Conservation (phyloP, 2,113 vertebrate species). For the Halichoerus grypus region DNA sequence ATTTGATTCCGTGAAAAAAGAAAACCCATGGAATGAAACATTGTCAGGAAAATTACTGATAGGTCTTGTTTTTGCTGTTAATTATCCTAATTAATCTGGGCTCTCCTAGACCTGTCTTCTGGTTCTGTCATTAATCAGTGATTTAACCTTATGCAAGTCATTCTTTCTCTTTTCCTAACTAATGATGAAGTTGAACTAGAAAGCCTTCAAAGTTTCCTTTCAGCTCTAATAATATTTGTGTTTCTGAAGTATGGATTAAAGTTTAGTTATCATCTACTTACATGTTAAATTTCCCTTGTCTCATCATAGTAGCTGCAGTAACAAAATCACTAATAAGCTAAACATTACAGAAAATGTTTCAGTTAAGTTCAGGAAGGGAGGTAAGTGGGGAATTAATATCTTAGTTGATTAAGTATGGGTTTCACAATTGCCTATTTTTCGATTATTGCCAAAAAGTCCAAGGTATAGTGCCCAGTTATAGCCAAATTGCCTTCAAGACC, state of each 20-base stretch:
- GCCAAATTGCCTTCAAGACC: background rate
- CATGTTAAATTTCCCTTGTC: background rate
- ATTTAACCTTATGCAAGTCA: background rate
- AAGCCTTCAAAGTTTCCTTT: background rate
- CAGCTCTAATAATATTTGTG: constrained; percentile 3
- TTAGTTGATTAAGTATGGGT: constrained; percentile 55
- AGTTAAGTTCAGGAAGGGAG: constrained; percentile 26
- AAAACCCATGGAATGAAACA: background rate
- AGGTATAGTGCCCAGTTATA: background rate
- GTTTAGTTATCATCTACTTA: constrained; percentile 51
- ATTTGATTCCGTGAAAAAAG: background rate
- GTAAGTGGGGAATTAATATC: constrained; percentile 29
- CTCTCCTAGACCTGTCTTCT: background rate
- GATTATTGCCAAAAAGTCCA: constrained; percentile 45
- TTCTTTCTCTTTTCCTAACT: constrained; percentile 26
- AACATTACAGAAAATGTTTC: constrained; percentile 46
- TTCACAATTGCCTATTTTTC: constrained; percentile 26
- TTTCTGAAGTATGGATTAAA: constrained; percentile 42
- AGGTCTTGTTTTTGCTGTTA: constrained; percentile 19
- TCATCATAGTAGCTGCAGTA: background rate
- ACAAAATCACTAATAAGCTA: constrained; percentile 43
- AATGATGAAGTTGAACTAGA: constrained; percentile 35
- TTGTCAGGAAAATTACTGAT: constrained; percentile 41
- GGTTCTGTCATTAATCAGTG: constrained; percentile 3
- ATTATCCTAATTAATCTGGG: constrained; percentile 57